Percentiles rank a stretch among this genome's conserved stretches.
Evolutionary conservation across 2,888 invertebrate species (phyloP).

Genomic region (Chrysodeixis includens): DNA sequence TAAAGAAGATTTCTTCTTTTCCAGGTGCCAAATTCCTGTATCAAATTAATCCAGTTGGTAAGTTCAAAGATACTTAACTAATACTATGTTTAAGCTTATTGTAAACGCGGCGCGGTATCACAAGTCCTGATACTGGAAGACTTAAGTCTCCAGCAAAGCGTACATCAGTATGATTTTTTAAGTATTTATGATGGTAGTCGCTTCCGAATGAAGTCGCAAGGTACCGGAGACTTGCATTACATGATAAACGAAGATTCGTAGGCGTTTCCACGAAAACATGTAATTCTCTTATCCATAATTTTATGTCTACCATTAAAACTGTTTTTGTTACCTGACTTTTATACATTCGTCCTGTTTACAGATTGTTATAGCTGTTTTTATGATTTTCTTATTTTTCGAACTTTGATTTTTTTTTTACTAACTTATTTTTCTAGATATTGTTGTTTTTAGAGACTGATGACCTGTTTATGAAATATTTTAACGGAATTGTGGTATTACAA

Average conservation of each 20-base stretch:
- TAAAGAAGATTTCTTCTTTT: slow-evolving; percentile 28
- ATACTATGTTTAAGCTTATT: not conserved
- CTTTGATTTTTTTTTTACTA: not conserved
- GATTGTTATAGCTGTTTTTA: slow-evolving; percentile 10
- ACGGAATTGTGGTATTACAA: not conserved
- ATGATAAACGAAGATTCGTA: no score
- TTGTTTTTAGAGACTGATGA: not conserved
- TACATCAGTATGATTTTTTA: no score
- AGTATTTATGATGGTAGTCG: no score
- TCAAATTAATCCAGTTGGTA: slow-evolving; percentile 64
- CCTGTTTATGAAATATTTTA: not conserved
- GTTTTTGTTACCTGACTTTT: slow-evolving; percentile 14
- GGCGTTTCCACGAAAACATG: slow-evolving; percentile 16
- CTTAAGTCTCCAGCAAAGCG: no score
- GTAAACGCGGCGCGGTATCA: no score
- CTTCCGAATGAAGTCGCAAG: no score
- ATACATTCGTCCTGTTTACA: slow-evolving; percentile 20
- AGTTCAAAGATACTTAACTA: slow-evolving; percentile 53
- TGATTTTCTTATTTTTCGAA: slow-evolving; percentile 16
- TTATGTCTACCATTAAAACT: slow-evolving; percentile 27
- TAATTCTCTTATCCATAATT: slow-evolving; percentile 16
- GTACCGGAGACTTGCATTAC: no score
- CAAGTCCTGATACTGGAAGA: no score
- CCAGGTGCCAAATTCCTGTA: slow-evolving; percentile 63
- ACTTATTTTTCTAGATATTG: not conserved